A percentile compares a stretch with the other conserved stretches of the same genome.
These are phyloP conservation scores for Astyanax mexicanus DNA, from an alignment of 2,797 vertebrate genomes.

Conservation along the genomic window DNA sequence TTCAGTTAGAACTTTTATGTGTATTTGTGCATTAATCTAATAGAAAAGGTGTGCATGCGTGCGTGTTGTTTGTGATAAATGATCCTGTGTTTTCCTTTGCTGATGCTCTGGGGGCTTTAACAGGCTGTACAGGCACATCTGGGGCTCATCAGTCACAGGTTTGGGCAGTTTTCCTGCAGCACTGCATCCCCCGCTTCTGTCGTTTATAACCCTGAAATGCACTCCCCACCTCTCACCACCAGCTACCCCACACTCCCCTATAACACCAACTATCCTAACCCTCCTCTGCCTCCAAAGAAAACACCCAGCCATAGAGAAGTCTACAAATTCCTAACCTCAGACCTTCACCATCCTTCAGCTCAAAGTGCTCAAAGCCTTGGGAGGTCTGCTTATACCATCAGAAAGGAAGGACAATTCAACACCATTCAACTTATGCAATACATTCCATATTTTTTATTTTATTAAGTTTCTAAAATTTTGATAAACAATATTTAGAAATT, in stretches of 20 bases:
- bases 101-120: slow-evolving; percentile 1
- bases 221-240: slow-evolving; percentile 7
- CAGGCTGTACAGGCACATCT: slow-evolving; percentile 22
- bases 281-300: not conserved
- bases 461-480: too few species aligned
- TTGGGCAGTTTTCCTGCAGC: slow-evolving; percentile 4
- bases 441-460: too few species aligned
- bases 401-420: not conserved
- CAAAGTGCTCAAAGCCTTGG: not conserved
- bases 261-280: not conserved
- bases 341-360: not conserved
- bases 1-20: too few species aligned
- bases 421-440: not conserved
- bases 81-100: not conserved
- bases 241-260: not conserved
- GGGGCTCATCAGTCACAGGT: slow-evolving; percentile 42
- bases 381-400: slow-evolving; percentile 46
- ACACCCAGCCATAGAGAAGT: not conserved
- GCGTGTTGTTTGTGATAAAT: not conserved
- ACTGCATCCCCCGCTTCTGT: not conserved
- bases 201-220: slow-evolving; percentile 12
- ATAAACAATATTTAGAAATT: too few species aligned
- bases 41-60: not conserved
- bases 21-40: not conserved
- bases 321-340: slow-evolving; percentile 9